Percentiles rank a stretch among this genome's conserved stretches.
Evolutionary conservation across 2,797 vertebrate species (phyloP).

Genomic region (Tangara arthus): DNA sequence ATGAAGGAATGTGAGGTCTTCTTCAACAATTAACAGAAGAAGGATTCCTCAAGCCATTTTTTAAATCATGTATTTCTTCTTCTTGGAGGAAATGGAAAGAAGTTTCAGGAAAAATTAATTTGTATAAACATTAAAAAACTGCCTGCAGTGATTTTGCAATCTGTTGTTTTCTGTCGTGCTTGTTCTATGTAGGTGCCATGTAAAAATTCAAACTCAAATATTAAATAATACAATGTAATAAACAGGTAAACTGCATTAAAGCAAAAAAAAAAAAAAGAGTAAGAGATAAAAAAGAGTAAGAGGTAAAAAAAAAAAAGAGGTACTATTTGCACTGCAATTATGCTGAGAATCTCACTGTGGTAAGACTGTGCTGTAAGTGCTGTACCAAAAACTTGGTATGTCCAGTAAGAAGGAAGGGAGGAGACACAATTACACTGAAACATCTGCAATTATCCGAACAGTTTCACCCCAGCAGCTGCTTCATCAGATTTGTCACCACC

Average conservation of each 20-base stretch:
- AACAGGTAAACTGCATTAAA: not conserved
- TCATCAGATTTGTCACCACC: not conserved
- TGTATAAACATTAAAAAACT: not conserved
- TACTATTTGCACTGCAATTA: not conserved
- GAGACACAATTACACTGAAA: not conserved
- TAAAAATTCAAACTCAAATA: not conserved
- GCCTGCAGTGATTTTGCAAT: not conserved
- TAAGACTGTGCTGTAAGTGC: not conserved
- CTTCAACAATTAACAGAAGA: not conserved
- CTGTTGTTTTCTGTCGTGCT: not conserved
- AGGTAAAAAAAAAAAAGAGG: too few species aligned
- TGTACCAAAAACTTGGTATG: not conserved
- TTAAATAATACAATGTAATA: not conserved
- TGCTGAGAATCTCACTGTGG: not conserved
- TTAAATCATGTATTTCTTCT: not conserved
- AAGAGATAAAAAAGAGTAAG: not conserved
- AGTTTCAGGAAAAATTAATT: not conserved
- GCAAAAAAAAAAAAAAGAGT: not conserved
- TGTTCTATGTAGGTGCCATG: not conserved
- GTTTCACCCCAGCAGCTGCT: not conserved
- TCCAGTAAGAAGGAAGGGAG: not conserved
- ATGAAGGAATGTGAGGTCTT: not conserved
- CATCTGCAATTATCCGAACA: not conserved
- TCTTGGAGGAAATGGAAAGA: not conserved
- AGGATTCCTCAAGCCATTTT: not conserved